Percentiles rank a stretch among this genome's conserved stretches.
Evolutionary conservation across 2,797 vertebrate species (phyloP).

Genomic region (Spinibarbus caldwelli): DNA sequence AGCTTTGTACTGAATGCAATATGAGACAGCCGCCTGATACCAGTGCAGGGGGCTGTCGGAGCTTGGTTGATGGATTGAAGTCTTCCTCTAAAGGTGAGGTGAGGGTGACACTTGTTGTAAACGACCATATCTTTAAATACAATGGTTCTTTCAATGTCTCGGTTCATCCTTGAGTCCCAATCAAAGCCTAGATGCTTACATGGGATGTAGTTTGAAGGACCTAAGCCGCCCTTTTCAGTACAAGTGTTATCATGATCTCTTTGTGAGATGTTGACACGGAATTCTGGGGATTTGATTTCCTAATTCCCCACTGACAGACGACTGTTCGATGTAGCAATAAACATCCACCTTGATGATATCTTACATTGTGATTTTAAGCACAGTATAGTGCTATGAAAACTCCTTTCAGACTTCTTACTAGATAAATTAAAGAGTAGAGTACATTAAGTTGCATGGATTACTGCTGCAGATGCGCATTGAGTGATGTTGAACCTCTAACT

Average conservation of each 20-base stretch:
- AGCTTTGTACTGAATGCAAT: constrained; percentile 48
- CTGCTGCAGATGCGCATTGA: neutral
- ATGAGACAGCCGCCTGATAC: constrained; percentile 41
- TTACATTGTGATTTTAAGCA: constrained; percentile 36
- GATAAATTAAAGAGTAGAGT: neutral
- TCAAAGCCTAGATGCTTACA: constrained; percentile 51
- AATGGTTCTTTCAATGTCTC: constrained; percentile 60
- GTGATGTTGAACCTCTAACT: neutral
- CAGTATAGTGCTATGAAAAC: neutral
- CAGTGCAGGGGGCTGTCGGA: constrained; percentile 34
- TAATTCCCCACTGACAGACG: constrained; percentile 55
- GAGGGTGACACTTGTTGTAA: constrained; percentile 48
- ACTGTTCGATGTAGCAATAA: constrained; percentile 35
- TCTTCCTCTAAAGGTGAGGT: constrained; percentile 26
- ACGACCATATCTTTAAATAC: constrained; percentile 60
- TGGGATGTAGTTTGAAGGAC: constrained; percentile 61
- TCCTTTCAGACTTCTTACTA: neutral
- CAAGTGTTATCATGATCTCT: constrained; percentile 53
- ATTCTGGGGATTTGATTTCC: constrained; percentile 43
- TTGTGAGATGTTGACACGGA: constrained; percentile 43
- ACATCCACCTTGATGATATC: constrained; percentile 51
- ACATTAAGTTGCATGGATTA: neutral
- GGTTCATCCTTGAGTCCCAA: constrained; percentile 33
- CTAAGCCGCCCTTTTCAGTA: constrained; percentile 53
- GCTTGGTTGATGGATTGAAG: constrained; percentile 51